Evolutionary conservation across 1,140 invertebrate genomes (phyloP), one percentile per base, ranked within the genome.

Genomic region (Choristoneura fumiferana): DNA sequence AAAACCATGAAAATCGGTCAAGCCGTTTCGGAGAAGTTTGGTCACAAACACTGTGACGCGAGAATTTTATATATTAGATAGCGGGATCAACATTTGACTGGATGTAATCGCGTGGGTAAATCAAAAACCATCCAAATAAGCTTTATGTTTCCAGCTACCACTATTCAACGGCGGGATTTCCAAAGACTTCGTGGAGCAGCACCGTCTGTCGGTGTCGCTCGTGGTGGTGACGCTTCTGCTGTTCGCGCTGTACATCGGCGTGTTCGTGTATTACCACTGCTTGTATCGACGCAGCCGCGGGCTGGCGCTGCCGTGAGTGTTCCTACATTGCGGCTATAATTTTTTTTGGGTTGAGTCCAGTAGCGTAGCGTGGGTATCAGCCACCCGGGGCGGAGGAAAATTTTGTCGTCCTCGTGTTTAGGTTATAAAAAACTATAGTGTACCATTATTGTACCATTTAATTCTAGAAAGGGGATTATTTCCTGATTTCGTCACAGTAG

Each of bases 111-210:
- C n/a, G n/a, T n/a, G n/a, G n/a, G n/a, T n/a, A n/a, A n/a, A n/a
- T n/a, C n/a, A n/a, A n/a, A n/a, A n/a, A n/a, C n/a, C n/a, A n/a
- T 34, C 9, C 4, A 34, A 9, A 4, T 5, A 34, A 5, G 9
- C 9, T 34, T 34, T 34, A 5, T 53, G 13, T 43, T 18, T 12
- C 13, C 59, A 81, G 78, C 54, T 81, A 10, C 68, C 81, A 1
- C 29, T 73, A 18, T 84, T 81, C 71, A 75, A 78, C 69, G 78
- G 75, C 15, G 61, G 54, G 49, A 37, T 60, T 1, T 55, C 62
- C 17, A 56, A 66, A 52, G 63, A 75, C 57, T 62, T 60, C 49
- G 37, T 14, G 35, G 29, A 10, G 13, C 63, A 58, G 0, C 58
- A 74, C 58, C 45, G 49, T 15, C 66, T 69, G n/a, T 57, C 60